phyloP scores from a whole-genome alignment of 2,113 vertebrate genomes.

The Leptosomus discolor region DNA sequence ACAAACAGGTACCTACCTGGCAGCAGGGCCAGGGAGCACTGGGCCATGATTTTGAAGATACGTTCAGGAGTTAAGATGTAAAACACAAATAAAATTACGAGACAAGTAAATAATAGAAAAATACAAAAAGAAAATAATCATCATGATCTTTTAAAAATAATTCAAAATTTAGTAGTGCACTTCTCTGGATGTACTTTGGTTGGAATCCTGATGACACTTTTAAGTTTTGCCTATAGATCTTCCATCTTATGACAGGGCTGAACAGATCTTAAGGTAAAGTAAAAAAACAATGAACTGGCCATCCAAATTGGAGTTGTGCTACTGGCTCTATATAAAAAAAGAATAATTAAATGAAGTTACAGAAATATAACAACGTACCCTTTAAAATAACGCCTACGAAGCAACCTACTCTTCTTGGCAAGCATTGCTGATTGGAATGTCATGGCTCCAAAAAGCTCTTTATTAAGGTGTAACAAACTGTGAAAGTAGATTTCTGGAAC shows the following conservation, averaged over 20 bases:
- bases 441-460: not conserved
- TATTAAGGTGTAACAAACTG: conserved; percentile 15
- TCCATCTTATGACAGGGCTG: not conserved
- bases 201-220: not conserved
- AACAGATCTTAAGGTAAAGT: not conserved
- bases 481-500: not conserved
- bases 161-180: not conserved
- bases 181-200: not conserved
- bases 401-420: not conserved
- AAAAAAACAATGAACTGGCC: not conserved
- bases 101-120: not conserved
- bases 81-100: not conserved
- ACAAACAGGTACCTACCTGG: not conserved
- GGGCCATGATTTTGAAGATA: not conserved
- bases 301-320: not conserved
- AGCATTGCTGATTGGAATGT: not conserved
- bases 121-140: not conserved
- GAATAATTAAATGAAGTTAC: not conserved
- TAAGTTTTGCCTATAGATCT: not conserved
- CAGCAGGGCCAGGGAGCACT: not conserved
- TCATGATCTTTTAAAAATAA: not conserved
- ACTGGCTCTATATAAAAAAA: not conserved
- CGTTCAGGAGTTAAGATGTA: not conserved
- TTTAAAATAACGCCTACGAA: not conserved
- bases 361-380: not conserved